Percentiles rank a stretch among this genome's conserved stretches.
Evolutionary conservation across 2,888 invertebrate genomes (phyloP).

Genomic region (Meiosimyza decipiens): DNA sequence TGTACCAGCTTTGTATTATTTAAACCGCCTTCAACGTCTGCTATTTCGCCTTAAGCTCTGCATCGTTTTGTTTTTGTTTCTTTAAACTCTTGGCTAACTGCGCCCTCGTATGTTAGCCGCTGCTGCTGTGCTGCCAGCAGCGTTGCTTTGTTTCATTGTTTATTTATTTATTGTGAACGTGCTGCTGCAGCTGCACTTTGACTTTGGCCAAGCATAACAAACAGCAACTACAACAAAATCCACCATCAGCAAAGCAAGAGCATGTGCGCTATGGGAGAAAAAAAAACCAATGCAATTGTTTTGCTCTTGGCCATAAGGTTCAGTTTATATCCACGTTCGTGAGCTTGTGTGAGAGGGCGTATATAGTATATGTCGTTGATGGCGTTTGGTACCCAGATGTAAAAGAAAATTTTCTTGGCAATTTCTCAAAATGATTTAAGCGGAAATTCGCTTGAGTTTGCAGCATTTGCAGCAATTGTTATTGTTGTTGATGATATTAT

Average conservation of each 20-base stretch:
- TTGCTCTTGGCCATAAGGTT: not conserved
- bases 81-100: not conserved
- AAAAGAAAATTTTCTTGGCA: constrained; percentile 37
- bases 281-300: not conserved
- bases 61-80: not conserved
- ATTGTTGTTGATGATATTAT: constrained; percentile 18
- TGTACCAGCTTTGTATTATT: not conserved
- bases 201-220: constrained; percentile 30
- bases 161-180: constrained; percentile 36
- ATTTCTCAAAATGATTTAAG: constrained; percentile 41
- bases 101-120: not conserved
- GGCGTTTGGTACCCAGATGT: constrained; percentile 22
- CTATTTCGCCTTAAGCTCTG: not conserved
- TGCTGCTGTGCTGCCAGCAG: not conserved
- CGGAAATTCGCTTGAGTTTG: constrained; percentile 38
- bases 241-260: not conserved
- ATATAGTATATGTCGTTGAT: not conserved
- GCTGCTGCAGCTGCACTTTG: constrained; percentile 36
- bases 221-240: not conserved
- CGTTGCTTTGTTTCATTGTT: constrained; percentile 21
- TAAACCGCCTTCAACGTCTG: not conserved
- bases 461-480: constrained; percentile 25
- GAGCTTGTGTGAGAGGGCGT: not conserved
- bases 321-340: not conserved
- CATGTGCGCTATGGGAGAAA: not conserved